Evolutionary conservation across 2,113 vertebrate species (phyloP).

Genomic region (Grammomys surdaster): DNA sequence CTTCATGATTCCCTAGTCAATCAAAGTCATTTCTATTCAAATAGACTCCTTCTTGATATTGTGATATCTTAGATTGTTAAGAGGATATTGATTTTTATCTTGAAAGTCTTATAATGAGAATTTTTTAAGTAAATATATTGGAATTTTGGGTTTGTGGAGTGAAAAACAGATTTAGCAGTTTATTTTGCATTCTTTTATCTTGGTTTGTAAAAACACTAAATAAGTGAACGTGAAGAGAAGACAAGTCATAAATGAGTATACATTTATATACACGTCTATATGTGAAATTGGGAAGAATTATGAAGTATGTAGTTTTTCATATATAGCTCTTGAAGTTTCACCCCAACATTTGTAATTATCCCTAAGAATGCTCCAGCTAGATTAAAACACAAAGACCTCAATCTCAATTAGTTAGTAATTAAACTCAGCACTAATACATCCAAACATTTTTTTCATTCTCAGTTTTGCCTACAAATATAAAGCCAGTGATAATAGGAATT

Average conservation of each 20-base stretch:
- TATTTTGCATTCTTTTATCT: not conserved
- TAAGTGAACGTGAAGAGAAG: not conserved
- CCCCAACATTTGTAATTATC: not conserved
- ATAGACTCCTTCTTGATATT: conserved; percentile 38
- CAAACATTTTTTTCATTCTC: not conserved
- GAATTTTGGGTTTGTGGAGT: not conserved
- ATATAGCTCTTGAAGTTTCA: not conserved
- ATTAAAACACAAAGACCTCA: not conserved
- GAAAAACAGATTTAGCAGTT: conserved; percentile 28
- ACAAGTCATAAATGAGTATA: conserved; percentile 23
- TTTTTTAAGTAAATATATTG: not conserved
- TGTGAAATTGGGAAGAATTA: not conserved
- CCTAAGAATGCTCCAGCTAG: not conserved
- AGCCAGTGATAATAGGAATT: not conserved
- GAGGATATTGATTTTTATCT: conserved; percentile 51
- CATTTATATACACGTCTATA: not conserved
- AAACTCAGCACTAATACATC: not conserved
- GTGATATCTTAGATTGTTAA: conserved; percentile 61
- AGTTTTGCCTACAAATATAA: not conserved
- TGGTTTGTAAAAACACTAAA: not conserved
- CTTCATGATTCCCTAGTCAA: not conserved
- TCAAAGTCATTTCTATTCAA: not conserved
- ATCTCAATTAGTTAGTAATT: not conserved
- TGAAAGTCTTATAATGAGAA: conserved; percentile 19
- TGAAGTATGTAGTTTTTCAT: not conserved